A percentile compares a stretch with the other conserved stretches of the same genome.
phyloP scores from a whole-genome alignment of 2,888 invertebrate genomes.

The Spisula solida region DNA sequence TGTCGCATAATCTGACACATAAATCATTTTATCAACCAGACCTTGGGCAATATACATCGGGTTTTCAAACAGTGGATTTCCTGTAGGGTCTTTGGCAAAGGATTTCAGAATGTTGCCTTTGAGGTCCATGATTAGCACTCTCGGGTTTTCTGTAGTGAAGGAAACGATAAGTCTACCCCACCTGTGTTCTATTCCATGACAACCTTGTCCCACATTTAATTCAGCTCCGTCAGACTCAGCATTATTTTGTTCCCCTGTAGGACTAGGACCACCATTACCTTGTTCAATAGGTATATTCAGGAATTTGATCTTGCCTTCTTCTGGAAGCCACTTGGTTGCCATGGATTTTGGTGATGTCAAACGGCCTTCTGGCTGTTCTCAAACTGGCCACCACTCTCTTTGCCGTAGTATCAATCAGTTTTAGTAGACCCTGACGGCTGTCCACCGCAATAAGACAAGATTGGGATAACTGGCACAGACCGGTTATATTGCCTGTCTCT shows the following conservation, averaged over 20 bases:
- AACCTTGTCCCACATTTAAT: background rate
- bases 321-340: constrained; percentile 30
- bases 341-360: constrained; percentile 13
- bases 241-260: background rate
- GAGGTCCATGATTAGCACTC: constrained; percentile 12
- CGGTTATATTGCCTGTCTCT: background rate
- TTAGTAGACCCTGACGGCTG: background rate
- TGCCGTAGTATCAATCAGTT: background rate
- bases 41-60: constrained; percentile 1
- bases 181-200: constrained; percentile 22
- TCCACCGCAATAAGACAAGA: background rate
- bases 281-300: background rate
- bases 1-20: constrained; percentile 21
- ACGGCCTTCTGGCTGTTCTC: background rate
- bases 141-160: background rate
- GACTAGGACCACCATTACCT: background rate
- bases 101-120: background rate
- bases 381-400: background rate
- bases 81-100: background rate
- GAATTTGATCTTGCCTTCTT: background rate
- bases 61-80: background rate
- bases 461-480: background rate
- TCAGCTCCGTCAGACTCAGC: background rate
- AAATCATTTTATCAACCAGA: constrained; percentile 10
- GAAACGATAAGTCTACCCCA: constrained; percentile 19